Evolutionary conservation across 2,888 invertebrate species (phyloP).

Genomic region (Sphaeridia pumilis): DNA sequence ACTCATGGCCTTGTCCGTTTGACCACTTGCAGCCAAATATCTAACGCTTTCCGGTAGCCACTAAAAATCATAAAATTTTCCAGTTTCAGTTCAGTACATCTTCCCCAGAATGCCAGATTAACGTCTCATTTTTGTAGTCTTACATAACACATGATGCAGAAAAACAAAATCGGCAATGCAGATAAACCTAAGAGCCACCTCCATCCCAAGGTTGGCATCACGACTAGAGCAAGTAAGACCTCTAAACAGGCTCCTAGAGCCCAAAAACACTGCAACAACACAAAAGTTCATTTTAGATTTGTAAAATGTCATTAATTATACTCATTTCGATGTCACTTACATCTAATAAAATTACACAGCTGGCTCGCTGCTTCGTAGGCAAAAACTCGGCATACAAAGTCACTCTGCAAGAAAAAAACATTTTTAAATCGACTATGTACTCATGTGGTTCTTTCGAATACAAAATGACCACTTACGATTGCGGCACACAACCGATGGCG

Average conservation of each 20-base stretch:
- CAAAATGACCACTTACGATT: slow-evolving; percentile 86
- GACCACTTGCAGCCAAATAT: slow-evolving; percentile 74
- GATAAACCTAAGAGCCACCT: slow-evolving; percentile 86
- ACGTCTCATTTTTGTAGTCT: too few species aligned
- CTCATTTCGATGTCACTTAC: slow-evolving; percentile 48
- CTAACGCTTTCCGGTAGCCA: slow-evolving; percentile 91
- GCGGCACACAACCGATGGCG: slow-evolving; percentile 91
- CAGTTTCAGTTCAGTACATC: background rate
- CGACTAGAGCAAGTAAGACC: slow-evolving; percentile 72
- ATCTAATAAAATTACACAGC: slow-evolving; percentile 88
- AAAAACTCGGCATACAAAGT: slow-evolving; percentile 93
- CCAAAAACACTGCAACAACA: slow-evolving; percentile 70
- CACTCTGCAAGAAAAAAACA: slow-evolving; percentile 51
- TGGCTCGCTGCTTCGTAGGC: slow-evolving; percentile 83
- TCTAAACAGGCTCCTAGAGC: slow-evolving; percentile 89
- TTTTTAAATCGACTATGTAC: background rate
- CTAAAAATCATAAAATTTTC: slow-evolving; percentile 38
- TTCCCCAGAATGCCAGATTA: background rate
- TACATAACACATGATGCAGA: slow-evolving; percentile 60
- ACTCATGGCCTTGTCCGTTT: slow-evolving; percentile 69
- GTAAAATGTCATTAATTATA: slow-evolving; percentile 1
- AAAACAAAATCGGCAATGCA: slow-evolving; percentile 71
- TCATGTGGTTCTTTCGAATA: background rate
- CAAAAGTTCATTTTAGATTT: background rate
- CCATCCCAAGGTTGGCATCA: slow-evolving; percentile 87